phyloP scores from a whole-genome alignment of 2,113 vertebrate genomes.

The Tauraco erythrolophus region DNA sequence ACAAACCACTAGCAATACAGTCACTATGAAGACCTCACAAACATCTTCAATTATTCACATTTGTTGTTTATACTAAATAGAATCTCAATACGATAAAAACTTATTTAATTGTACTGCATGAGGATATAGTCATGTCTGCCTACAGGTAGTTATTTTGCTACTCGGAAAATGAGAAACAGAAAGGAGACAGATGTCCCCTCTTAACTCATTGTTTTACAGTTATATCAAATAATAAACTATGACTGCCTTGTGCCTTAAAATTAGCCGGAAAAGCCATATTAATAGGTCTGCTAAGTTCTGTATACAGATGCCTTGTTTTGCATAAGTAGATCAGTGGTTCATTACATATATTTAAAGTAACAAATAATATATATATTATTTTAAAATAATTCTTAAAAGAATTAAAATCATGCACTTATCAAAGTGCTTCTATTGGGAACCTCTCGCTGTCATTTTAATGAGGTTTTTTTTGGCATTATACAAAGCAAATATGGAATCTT shows the following conservation, averaged over 20 bases:
- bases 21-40: background rate
- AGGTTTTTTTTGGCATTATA: background rate
- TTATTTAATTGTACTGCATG: background rate
- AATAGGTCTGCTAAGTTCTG: background rate
- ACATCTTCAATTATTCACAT: background rate
- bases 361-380: background rate
- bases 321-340: background rate
- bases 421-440: background rate
- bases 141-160: background rate
- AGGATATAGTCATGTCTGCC: background rate
- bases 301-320: background rate
- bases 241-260: background rate
- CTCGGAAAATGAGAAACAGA: background rate
- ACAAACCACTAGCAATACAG: background rate
- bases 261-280: background rate
- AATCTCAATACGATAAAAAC: background rate
- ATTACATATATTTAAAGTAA: background rate
- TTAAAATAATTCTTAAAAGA: background rate
- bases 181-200: background rate
- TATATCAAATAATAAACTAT: background rate
- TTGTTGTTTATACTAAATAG: background rate
- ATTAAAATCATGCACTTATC: background rate
- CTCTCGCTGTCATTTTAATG: fast-evolving
- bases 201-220: background rate
- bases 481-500: background rate